Evolutionary conservation across 2,113 vertebrate genomes (phyloP).

Genomic region (Leucopsar rothschildi): DNA sequence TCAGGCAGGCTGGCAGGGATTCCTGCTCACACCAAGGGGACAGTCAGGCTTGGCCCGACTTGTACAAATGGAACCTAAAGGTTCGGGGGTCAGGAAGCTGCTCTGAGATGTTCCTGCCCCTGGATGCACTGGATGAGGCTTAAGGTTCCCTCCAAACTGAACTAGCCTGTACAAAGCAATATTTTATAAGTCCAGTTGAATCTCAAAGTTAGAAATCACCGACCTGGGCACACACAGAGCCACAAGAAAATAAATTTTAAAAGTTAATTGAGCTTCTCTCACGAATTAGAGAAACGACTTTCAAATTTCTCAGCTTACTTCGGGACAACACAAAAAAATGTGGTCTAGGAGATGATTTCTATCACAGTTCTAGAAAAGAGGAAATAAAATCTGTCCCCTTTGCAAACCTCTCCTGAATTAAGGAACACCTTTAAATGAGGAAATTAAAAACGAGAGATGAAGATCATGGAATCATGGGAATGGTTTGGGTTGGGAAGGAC

Average conservation of each 20-base stretch:
- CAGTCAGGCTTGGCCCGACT: neutral
- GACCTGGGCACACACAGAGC: neutral
- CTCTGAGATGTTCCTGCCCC: neutral
- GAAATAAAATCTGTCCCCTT: neutral
- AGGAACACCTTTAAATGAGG: neutral
- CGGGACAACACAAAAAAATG: neutral
- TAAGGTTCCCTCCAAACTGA: neutral
- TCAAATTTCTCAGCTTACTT: neutral
- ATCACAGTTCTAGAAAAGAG: neutral
- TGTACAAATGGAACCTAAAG: neutral
- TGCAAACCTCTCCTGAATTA: neutral
- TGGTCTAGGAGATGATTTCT: neutral
- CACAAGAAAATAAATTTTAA: rapidly evolving
- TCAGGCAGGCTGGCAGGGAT: neutral
- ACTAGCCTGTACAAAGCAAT: rapidly evolving
- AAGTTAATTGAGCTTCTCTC: neutral
- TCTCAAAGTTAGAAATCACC: neutral
- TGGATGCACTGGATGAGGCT: neutral
- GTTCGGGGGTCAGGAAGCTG: neutral
- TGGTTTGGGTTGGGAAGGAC: neutral
- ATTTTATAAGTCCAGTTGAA: neutral
- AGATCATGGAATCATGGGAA: neutral
- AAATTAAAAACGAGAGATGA: neutral
- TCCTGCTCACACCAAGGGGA: neutral
- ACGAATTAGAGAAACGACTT: neutral